phyloP scores from a whole-genome alignment of 2,888 invertebrate species.

The Chironomus riparius region DNA sequence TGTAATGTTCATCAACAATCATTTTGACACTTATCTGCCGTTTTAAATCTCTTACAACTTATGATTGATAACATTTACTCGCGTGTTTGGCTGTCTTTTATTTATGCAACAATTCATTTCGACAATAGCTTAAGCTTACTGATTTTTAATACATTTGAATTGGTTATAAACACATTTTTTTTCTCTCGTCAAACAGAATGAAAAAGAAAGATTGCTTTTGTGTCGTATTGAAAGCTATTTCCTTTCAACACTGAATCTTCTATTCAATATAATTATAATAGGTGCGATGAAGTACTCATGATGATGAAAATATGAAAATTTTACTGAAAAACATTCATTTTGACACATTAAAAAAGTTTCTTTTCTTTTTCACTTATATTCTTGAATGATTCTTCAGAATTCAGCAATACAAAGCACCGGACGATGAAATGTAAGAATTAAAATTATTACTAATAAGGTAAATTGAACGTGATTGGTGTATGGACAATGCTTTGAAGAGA shows the following conservation, averaged over 20 bases:
- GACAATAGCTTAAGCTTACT: background rate
- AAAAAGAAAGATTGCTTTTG: background rate
- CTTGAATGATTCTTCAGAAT: background rate
- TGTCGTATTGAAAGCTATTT: background rate
- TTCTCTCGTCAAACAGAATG: too few species aligned
- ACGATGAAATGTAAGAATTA: too few species aligned
- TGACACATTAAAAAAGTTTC: constrained; percentile 20
- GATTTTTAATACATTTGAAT: background rate
- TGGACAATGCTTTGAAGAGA: background rate
- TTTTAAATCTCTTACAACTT: constrained; percentile 1
- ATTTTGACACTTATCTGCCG: constrained; percentile 4
- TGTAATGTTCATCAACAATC: too few species aligned
- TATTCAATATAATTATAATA: background rate
- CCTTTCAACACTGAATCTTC: background rate
- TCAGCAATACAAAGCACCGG: background rate
- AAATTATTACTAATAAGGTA: constrained; percentile 20
- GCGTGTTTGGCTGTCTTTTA: background rate
- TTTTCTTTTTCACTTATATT: background rate
- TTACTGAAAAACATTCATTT: background rate
- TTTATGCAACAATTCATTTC: background rate
- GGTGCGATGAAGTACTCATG: background rate
- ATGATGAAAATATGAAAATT: background rate
- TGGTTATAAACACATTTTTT: background rate
- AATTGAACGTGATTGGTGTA: background rate
- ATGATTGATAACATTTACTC: constrained; percentile 5